Evolutionary conservation across 2,888 invertebrate species (phyloP).

Genomic region (Conistra vaccinii): DNA sequence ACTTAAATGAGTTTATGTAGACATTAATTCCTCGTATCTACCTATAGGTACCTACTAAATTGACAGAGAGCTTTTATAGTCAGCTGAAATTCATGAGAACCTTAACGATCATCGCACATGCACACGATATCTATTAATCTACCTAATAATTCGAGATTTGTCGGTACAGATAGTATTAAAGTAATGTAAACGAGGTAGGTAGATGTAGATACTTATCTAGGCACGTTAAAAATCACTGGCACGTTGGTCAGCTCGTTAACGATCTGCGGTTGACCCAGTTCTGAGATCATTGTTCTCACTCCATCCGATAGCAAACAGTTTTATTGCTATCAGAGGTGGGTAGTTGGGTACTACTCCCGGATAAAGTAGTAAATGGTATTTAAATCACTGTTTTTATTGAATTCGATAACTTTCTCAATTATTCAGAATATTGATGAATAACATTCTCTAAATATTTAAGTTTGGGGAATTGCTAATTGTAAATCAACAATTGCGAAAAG

Average conservation of each 20-base stretch:
- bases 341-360: conserved; percentile 14
- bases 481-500: conserved; percentile 18
- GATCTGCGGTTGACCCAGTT: conserved; percentile 64
- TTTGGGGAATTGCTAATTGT: conserved; percentile 16
- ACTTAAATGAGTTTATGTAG: not conserved
- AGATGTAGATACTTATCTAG: conserved; percentile 22
- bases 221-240: conserved; percentile 53
- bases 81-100: not conserved
- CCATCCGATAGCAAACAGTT: conserved; percentile 49
- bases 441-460: not conserved
- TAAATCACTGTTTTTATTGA: conserved; percentile 26
- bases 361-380: conserved; percentile 22
- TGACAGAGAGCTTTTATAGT: too few species aligned
- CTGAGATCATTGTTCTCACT: conserved; percentile 56
- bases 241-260: conserved; percentile 58
- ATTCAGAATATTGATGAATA: conserved; percentile 6
- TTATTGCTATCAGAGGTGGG: conserved; percentile 49
- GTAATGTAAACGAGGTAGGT: conserved; percentile 3
- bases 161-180: not conserved
- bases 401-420: conserved; percentile 22
- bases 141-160: not conserved
- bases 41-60: too few species aligned
- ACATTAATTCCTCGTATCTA: too few species aligned
- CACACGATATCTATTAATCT: not conserved
- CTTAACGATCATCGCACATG: not conserved